A percentile compares a stretch with the other conserved stretches of the same genome.
Evolutionary conservation across 1,140 invertebrate genomes (phyloP).

Genomic region (Notospermus geniculatus): DNA sequence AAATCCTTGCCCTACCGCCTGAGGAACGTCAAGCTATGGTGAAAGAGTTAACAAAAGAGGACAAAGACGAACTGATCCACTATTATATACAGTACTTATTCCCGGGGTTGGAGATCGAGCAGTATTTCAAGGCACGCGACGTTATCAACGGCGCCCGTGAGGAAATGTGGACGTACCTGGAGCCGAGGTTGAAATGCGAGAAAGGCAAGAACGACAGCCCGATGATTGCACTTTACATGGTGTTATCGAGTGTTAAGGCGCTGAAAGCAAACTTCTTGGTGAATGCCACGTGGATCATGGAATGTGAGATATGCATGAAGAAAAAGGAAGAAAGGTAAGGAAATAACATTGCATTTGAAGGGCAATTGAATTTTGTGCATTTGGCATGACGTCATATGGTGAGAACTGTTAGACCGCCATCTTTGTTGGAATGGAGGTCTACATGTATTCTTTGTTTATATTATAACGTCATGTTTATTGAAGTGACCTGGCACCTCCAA

Average conservation of each 20-base stretch:
- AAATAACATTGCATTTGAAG: background rate
- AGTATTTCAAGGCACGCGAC: slow-evolving; percentile 29
- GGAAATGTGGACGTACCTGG: slow-evolving; percentile 35
- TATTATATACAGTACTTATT: no score
- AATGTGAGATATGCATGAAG: slow-evolving; percentile 38
- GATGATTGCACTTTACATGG: slow-evolving; percentile 44
- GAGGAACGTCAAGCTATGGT: no score
- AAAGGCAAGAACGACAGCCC: slow-evolving; percentile 49
- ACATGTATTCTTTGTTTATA: no score
- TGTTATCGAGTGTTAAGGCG: slow-evolving; percentile 30
- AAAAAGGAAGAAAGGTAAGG: slow-evolving; percentile 27
- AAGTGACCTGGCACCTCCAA: no score
- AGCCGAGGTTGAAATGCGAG: slow-evolving; percentile 41
- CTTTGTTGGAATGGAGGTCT: no score
- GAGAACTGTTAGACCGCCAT: no score
- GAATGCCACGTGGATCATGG: slow-evolving; percentile 30
- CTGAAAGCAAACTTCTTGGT: slow-evolving; percentile 36
- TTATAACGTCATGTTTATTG: no score
- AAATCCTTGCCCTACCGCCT: no score
- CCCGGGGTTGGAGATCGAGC: slow-evolving; percentile 6
- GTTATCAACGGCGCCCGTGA: slow-evolving; percentile 42
- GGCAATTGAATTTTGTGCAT: no score
- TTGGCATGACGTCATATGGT: no score
- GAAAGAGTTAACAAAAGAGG: no score
- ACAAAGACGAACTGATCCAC: no score